A percentile compares a stretch with the other conserved stretches of the same genome.
Evolutionary conservation across 2,113 vertebrate genomes (phyloP).

Genomic region (Semnopithecus entellus): DNA sequence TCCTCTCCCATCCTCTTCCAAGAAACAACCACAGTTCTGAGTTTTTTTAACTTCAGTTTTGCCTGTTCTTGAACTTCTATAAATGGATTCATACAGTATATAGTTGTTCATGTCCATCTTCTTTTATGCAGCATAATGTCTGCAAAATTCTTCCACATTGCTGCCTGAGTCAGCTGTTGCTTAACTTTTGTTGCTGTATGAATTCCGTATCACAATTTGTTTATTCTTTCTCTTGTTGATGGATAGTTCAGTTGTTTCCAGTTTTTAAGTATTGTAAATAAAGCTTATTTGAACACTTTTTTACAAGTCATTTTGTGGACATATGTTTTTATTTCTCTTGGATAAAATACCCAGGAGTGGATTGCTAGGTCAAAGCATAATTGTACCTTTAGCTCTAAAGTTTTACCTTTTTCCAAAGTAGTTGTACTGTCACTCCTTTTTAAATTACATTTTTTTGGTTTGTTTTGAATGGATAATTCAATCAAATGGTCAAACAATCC

Average conservation of each 20-base stretch:
- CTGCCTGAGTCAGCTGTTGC: not conserved
- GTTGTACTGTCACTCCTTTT: not conserved
- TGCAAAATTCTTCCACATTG: not conserved
- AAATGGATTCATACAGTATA: not conserved
- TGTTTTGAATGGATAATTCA: not conserved
- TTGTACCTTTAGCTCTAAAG: not conserved
- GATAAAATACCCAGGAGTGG: not conserved
- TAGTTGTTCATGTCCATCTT: not conserved
- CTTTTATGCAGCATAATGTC: not conserved
- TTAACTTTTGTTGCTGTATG: not conserved
- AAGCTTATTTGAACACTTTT: not conserved
- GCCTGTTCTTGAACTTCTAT: not conserved
- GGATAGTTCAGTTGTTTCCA: not conserved
- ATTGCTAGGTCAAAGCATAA: not conserved
- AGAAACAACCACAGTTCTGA: not conserved
- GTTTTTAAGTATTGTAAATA: conserved; percentile 2
- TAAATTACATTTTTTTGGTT: not conserved
- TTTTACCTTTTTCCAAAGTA: not conserved
- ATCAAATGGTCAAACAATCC: not conserved
- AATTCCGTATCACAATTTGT: not conserved
- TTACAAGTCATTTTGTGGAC: not conserved
- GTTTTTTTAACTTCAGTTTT: not conserved
- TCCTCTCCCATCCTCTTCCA: not conserved
- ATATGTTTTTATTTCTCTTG: conserved; percentile 4
- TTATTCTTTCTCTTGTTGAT: conserved; percentile 9